Conservation (phyloP, 2,797 vertebrate species). For the Menidia menidia region DNA sequence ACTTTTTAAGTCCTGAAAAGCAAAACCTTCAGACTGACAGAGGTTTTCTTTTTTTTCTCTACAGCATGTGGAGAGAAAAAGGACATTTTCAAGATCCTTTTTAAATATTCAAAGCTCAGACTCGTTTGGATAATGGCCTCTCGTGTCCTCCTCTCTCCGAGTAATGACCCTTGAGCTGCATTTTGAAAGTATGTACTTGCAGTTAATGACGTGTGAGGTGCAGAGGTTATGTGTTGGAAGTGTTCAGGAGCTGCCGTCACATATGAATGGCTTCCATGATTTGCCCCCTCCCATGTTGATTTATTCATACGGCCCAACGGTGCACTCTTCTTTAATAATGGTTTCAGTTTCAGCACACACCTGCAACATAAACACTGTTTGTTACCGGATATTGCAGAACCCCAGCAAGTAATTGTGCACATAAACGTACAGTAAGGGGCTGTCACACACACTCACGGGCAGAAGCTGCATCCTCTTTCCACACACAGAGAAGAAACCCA, state of each 20-base stretch:
- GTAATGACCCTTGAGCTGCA: constrained; percentile 56
- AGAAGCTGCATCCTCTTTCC: not conserved
- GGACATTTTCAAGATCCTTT: constrained; percentile 55
- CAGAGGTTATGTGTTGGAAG: constrained; percentile 10
- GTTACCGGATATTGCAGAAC: constrained; percentile 38
- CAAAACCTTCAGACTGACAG: not conserved
- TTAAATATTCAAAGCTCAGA: constrained; percentile 70
- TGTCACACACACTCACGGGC: constrained; percentile 16
- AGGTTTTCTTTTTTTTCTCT: constrained; percentile 1
- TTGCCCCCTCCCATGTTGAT: constrained; percentile 2
- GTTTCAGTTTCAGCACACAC: constrained; percentile 64
- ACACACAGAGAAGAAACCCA: no score
- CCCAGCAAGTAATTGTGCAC: not conserved
- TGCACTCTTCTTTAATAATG: constrained; percentile 59
- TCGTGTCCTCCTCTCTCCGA: constrained; percentile 63
- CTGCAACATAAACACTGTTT: constrained; percentile 66
- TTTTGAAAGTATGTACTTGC: constrained; percentile 7
- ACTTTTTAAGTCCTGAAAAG: not conserved
- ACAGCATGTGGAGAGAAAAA: constrained; percentile 41
- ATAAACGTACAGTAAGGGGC: constrained; percentile 9
- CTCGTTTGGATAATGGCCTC: constrained; percentile 54
- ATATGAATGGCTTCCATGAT: not conserved
- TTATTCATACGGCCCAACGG: constrained; percentile 31
- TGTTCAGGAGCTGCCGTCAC: not conserved
- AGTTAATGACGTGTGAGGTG: constrained; percentile 11